These are phyloP conservation scores for Temnothorax nylanderi DNA, from an alignment of 1,140 invertebrate genomes.

Conservation along the genomic window DNA sequence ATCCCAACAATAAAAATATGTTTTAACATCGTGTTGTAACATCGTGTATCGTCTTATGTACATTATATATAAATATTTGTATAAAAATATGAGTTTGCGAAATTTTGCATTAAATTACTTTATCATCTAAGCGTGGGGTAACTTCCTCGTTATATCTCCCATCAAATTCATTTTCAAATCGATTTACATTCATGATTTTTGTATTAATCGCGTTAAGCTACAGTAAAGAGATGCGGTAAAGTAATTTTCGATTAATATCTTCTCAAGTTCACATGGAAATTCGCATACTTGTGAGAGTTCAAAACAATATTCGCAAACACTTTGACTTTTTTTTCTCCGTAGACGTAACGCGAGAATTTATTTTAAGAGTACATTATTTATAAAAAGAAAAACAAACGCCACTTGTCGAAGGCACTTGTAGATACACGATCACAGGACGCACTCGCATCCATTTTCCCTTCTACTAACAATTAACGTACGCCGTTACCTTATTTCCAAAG, in stretches of 20 bases:
- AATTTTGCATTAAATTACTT: constrained; percentile 51
- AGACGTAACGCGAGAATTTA: background rate
- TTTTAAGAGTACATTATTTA: background rate
- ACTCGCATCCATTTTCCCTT: background rate
- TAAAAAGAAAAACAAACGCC: constrained; percentile 10
- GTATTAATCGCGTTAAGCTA: background rate
- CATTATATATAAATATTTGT: constrained; percentile 70
- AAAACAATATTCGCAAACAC: background rate
- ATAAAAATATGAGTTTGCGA: constrained; percentile 72
- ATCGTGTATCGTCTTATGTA: constrained; percentile 61
- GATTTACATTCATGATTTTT: constrained; percentile 11
- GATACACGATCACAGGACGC: constrained; percentile 48
- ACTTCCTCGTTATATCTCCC: background rate
- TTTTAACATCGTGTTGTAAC: constrained; percentile 57
- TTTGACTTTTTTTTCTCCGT: background rate
- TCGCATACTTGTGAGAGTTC: background rate
- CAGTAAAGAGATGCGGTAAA: background rate
- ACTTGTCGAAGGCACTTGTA: constrained; percentile 45
- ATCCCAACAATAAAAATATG: constrained; percentile 74
- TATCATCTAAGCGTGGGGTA: constrained; percentile 6
- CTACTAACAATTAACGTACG: background rate
- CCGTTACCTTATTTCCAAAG: constrained; percentile 13
- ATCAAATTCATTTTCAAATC: background rate
- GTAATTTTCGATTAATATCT: background rate
- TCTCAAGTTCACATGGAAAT: background rate